Evolutionary conservation across 2,888 invertebrate genomes (phyloP), one percentile per base, ranked within the genome.

Genomic region (Lagria hirta): DNA sequence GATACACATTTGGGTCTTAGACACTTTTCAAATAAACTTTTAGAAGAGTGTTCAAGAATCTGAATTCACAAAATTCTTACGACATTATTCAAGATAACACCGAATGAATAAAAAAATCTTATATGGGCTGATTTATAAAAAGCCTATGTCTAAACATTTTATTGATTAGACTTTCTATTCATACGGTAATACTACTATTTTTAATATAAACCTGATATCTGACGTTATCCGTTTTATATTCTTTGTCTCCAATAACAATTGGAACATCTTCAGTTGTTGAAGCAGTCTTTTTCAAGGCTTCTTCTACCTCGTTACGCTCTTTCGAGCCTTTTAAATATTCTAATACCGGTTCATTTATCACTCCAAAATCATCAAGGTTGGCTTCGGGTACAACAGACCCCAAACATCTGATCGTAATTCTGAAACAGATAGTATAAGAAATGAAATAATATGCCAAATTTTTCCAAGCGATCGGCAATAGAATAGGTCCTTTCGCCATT

Each of bases 221-320:
- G 35, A 84, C 82, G 61, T 83, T 78, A 45, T 85, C 80, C 1
- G 89, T 88, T 58, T 79, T 80, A 57, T 87, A 83, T 65, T 86
- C 86, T 70, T 97, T 81, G 55, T 87, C 86, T n/a, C 96, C 98
- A 67, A 99, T 92, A n/a, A 97, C 83, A 66, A 99, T 87, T 4
- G 99, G 98, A 46, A 98, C 82, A 54, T 98, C 96, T 64, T 87
- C 86, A 43, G 83, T 81, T 41, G 75, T 75, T 13, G 74, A 70
- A 6, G 83, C 74, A 51, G 83, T 80, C 46, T 81, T 74, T 48
- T 82, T 73, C 23, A 98, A 71, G 27, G 85, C 85, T 32, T 77
- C 75, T 53, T 83, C 79, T 17, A 98, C 73, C 27, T 81, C 83
- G 33, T 74, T 70, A 42, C 94, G 80, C 72, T 99, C 97, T 38